A percentile compares a stretch with the other conserved stretches of the same genome.
These are phyloP conservation scores for Brachionus calyciflorus DNA, from an alignment of 1,140 invertebrate species.

Conservation along the genomic window DNA sequence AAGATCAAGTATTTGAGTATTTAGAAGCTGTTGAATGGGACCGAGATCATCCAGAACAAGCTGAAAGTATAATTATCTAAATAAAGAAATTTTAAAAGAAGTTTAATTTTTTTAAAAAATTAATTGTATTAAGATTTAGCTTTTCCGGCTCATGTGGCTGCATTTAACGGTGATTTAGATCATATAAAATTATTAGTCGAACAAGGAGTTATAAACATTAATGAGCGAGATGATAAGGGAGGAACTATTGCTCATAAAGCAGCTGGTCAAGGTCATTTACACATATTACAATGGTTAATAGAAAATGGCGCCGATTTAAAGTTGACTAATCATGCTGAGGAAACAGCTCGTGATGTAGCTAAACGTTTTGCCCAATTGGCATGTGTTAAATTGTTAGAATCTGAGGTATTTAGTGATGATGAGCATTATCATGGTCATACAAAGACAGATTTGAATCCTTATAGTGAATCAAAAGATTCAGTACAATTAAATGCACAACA, in stretches of 20 bases:
- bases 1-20: conserved; percentile 58
- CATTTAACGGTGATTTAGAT: conserved; percentile 59
- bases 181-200: conserved; percentile 60
- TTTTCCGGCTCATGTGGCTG: conserved; percentile 61
- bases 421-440: conserved; percentile 50
- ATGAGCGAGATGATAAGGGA: conserved; percentile 60
- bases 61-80: conserved; percentile 54
- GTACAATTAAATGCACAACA: background rate
- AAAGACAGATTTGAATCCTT: conserved; percentile 51
- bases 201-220: conserved; percentile 61
- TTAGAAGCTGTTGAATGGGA: conserved; percentile 60
- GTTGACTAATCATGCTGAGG: conserved; percentile 57
- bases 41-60: conserved; percentile 58
- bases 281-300: conserved; percentile 60
- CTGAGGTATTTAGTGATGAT: conserved; percentile 52
- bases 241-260: conserved; percentile 60
- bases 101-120: background rate
- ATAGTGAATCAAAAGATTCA: background rate
- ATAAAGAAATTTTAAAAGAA: background rate
- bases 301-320: conserved; percentile 60
- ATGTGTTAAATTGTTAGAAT: conserved; percentile 58
- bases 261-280: conserved; percentile 59
- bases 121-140: conserved; percentile 53
- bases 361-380: conserved; percentile 58
- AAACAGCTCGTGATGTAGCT: conserved; percentile 58